Evolutionary conservation across 2,113 vertebrate species (phyloP), one percentile per base, ranked within the genome.

Genomic region (Ranitomeya imitator): DNA sequence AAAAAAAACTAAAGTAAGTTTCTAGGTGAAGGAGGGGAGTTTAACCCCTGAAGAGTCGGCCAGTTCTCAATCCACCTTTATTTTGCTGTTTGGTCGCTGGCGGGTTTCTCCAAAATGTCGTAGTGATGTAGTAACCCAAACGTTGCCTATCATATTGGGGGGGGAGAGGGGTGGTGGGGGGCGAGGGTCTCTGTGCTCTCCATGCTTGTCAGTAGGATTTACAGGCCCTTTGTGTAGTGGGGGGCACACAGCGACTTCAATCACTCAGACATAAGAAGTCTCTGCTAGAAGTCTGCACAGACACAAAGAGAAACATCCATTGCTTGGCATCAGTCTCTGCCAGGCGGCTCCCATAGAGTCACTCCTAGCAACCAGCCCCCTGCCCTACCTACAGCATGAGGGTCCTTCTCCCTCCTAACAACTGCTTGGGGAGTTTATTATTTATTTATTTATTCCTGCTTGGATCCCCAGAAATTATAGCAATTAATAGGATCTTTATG

Each of bases 231-330:
- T 93, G 92, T 93, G 91, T 88, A 94, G 89, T 93, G 92, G 93
- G 94, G 96, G 95, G 92, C 96, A 95, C 94, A 95, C 94, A 93
- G 93, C 94, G 91, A 90, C 94, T 94, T 96, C 94, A 96, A 96
- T 96, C 93, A 94, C 93, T 81, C 60, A 92, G 91, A 95, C 95
- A 96, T 96, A 95, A 95, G 95, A 92, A 93, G 92, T 95, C 96
- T 94, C 95, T 94, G 94, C 93, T 94, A 96, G 95, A 95, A 93
- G 93, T 95, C 95, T 94, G 91, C 94, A 94, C 89, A 92, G 92
- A 93, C 92, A 97, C 96, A 97, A 97, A 96, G 95, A 94, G 92
- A 94, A 94, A 96, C 95, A 97, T 96, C 94, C 94, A 95, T 95
- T 92, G 95, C 94, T 94, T 91, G 94, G 94, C 93, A 91, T 94